Evolutionary conservation across 2,113 vertebrate species (phyloP), one percentile per base, ranked within the genome.

Genomic region (Corydoras maculifer): DNA sequence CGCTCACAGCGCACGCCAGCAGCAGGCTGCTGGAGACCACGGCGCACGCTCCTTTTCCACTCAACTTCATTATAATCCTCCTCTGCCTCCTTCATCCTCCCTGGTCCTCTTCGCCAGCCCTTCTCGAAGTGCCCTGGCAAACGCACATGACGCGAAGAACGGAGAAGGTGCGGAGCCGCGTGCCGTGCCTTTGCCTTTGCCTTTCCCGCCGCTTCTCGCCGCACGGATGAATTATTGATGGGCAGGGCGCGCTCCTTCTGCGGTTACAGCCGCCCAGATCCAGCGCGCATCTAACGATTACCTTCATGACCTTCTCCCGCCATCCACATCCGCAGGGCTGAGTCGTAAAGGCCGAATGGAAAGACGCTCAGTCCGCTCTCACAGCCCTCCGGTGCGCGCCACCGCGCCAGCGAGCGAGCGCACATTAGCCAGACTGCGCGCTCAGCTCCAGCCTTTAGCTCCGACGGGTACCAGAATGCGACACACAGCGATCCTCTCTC

Each of bases 21-120:
- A 97, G 91, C 84, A 96, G 90, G 85, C 90, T 91, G 90, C 92
- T 90, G 89, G 94, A 93, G 79, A 94, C 88, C 85, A 93, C 89
- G 90, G 92, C 89, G 91, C 93, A 94, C 91, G 91, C 89, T 90
- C 94, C 94, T 90, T 92, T 92, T 86, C 92, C 91, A 89, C 93
- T 93, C 92, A 92, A 93, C 94, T 93, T 94, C 94, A 96, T 94
- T 92, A 93, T 96, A 92, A 90, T 91, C 92, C 90, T 84, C 91
- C 87, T 87, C 87, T 86, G 85, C 77, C 89, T 82, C 84, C 92
- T 91, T 91, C 91, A 91, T 93, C 91, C 91, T 84, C 88, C 89
- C 83, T 91, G 86, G 85, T 87, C 90, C 84, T 90, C 89, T 84
- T 78, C 87, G 84, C 88, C 89, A 80, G 87, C 86, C 68, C 88